phyloP scores from a whole-genome alignment of 1,140 invertebrate genomes.

The silkworm (Bombyx mori) region DNA sequence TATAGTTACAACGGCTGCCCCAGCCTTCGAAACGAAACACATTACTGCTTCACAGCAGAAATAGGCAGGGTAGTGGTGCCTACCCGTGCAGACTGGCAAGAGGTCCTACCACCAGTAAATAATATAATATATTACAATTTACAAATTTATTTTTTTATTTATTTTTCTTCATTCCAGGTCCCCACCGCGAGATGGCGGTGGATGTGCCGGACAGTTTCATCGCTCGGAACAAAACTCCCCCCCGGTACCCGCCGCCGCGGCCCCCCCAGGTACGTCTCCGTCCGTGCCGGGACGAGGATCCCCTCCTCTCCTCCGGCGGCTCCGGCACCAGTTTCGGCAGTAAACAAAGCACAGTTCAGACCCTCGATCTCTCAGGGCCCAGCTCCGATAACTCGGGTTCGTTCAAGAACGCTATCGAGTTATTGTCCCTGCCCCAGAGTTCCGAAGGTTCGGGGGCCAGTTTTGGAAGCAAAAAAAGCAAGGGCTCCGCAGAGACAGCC shows the following conservation, averaged over 20 bases:
- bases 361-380: conserved; percentile 41
- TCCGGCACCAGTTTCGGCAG: conserved; percentile 61
- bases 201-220: conserved; percentile 97
- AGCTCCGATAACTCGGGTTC: conserved; percentile 55
- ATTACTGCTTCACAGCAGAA: no score
- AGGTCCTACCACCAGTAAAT: not conserved
- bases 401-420: conserved; percentile 62
- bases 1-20: no score
- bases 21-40: no score
- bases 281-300: conserved; percentile 55
- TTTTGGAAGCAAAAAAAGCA: conserved; percentile 71
- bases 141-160: no score
- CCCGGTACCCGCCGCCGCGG: conserved; percentile 88
- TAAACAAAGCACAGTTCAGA: conserved; percentile 57
- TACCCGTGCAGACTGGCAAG: no score
- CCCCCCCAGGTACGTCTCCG: conserved; percentile 71
- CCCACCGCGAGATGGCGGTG: conserved; percentile 97
- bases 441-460: conserved; percentile 68
- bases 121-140: not conserved
- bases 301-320: conserved; percentile 52
- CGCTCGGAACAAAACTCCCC: conserved; percentile 90
- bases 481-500: conserved; percentile 66
- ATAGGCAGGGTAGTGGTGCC: no score
- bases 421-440: conserved; percentile 58
- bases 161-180: conserved; percentile 69